Evolutionary conservation across 2,113 vertebrate species (phyloP).

Genomic region (Indri indri): DNA sequence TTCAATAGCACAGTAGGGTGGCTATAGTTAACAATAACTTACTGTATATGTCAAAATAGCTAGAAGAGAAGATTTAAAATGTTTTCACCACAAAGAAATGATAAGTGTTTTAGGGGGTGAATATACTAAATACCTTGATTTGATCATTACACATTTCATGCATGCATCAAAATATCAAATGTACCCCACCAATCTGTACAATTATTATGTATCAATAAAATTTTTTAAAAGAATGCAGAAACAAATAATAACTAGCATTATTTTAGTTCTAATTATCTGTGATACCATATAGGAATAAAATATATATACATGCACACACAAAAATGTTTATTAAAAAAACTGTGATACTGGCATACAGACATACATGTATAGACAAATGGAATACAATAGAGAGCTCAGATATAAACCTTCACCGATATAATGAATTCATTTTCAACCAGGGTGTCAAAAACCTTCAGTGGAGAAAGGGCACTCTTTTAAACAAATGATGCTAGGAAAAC

Average conservation of each 20-base stretch:
- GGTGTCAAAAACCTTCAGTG: not conserved
- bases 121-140: not conserved
- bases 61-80: not conserved
- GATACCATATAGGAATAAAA: not conserved
- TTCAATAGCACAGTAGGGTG: not conserved
- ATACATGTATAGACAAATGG: not conserved
- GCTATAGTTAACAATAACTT: not conserved
- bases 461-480: not conserved
- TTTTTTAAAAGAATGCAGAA: not conserved
- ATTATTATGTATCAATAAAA: not conserved
- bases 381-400: not conserved
- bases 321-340: not conserved
- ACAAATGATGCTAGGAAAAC: not conserved
- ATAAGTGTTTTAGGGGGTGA: not conserved
- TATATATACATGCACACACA: not conserved
- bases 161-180: not conserved
- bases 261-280: not conserved
- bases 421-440: not conserved
- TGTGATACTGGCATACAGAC: not conserved
- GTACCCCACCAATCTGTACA: not conserved
- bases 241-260: not conserved
- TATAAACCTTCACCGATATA: not conserved
- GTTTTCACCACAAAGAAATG: not conserved
- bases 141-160: not conserved
- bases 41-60: not conserved